Base-by-base conservation (phyloP, 1,140 invertebrate species). In the Drosophila funebris region DNA sequence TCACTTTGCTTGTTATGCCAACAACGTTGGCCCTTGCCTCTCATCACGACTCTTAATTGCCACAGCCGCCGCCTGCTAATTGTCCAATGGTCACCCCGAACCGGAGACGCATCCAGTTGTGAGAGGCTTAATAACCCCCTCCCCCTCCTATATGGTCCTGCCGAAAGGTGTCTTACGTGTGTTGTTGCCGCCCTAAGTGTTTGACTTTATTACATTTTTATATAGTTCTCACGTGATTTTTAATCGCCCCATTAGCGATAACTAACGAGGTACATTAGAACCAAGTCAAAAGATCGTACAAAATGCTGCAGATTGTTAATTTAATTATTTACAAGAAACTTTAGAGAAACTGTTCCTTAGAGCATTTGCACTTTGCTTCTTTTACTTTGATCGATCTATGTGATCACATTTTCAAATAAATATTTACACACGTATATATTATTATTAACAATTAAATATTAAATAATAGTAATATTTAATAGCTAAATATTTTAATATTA, bases 1-100 rank as follows among this genome's bases (percentile, higher is more conserved):
- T 85, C 82, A 85, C 82, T 85, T 85, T 87, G 78, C 41, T 39
- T 52, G 73, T 53, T 73, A 74, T 74, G 81, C 46, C 64, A 83
- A 52, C 54, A 58, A 48, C 37, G 20, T 39, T 16, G 39, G 41
- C 52, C 54, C 63, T 54, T 68, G 36, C 46, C n/a, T 14, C 8
- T 46, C 58, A 56, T 33, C 53, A 50, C 52, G 43, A 16, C 61
- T 48, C 72, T 80, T 80, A 80, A 83, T 83, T 78, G 37, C 11
- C 56, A 7, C 50, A 29, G 18, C 31, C 63, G 16, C 24, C 22
- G 43, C 31, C 60, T 52, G 52, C 53, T 67, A 72, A 72, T 72
- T 72, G 62, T 33, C 22, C 44, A 27, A 27, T 18, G 31, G 29
- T 27, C 44, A 61, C 31, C 31, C 31, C 14, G 24, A 33, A 46